Percentiles rank a stretch among this genome's conserved stretches.
These are phyloP conservation scores for Garra rufa DNA, from an alignment of 2,113 vertebrate species.

Conservation along the genomic window DNA sequence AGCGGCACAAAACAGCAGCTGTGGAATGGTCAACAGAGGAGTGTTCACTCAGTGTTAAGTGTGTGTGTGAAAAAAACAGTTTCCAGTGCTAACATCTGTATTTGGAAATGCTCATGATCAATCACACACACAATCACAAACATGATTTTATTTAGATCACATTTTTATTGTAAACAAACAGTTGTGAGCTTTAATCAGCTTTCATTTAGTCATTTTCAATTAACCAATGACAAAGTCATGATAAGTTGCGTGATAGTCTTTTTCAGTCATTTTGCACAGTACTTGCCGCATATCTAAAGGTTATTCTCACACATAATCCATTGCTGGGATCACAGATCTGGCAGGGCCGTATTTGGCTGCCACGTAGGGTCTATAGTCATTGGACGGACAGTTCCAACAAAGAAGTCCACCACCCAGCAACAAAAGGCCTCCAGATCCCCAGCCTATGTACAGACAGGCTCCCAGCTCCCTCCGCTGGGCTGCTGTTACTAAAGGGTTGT, in stretches of 20 bases:
- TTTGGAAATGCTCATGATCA: neutral
- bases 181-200: neutral
- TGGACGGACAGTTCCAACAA: constrained; percentile 77
- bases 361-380: constrained; percentile 61
- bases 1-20: neutral
- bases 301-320: constrained; percentile 72
- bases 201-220: neutral
- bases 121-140: neutral
- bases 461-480: constrained; percentile 78
- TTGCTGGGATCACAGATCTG: constrained; percentile 62
- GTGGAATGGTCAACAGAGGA: neutral
- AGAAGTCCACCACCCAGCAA: constrained; percentile 78
- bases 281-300: neutral
- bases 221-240: neutral
- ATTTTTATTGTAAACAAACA: constrained; percentile 16
- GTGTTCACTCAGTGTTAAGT: neutral
- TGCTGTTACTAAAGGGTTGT: constrained; percentile 72
- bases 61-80: neutral
- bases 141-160: neutral
- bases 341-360: constrained; percentile 68
- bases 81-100: neutral
- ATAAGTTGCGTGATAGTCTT: neutral
- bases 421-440: constrained; percentile 72
- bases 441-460: constrained; percentile 76
- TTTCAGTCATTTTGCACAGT: neutral